phyloP scores from a whole-genome alignment of 2,888 invertebrate genomes.

The Odontocerum albicorne region DNA sequence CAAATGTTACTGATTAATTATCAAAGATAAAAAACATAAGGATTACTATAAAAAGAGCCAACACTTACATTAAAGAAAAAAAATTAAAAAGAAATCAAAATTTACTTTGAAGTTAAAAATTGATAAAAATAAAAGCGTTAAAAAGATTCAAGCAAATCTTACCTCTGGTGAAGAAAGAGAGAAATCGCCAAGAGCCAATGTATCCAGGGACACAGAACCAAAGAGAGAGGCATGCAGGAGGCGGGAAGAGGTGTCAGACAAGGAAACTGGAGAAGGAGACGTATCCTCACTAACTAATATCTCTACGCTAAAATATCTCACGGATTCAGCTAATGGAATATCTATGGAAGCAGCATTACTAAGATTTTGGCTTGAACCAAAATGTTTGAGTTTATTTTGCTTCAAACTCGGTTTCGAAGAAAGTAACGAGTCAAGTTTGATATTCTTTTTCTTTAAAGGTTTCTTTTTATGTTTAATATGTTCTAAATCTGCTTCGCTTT shows the following conservation, averaged over 20 bases:
- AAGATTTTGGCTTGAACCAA: slow-evolving; percentile 26
- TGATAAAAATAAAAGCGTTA: no score
- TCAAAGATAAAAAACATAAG: no score
- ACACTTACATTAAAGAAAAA: no score
- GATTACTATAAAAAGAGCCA: no score
- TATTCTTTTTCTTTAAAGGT: slow-evolving; percentile 13
- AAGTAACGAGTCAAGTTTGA: slow-evolving; percentile 8
- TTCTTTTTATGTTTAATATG: slow-evolving; percentile 10
- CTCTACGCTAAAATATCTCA: slow-evolving; percentile 30
- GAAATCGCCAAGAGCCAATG: slow-evolving; percentile 31
- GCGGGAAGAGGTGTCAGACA: slow-evolving; percentile 26
- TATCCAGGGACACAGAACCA: slow-evolving; percentile 30
- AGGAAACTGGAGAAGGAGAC: slow-evolving; percentile 2
- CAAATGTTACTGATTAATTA: no score
- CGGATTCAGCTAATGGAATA: slow-evolving; percentile 15
- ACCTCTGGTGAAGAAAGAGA: no score
- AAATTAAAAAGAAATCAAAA: no score
- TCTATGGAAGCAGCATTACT: slow-evolving; percentile 3
- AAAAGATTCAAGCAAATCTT: no score
- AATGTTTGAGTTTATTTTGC: slow-evolving; percentile 12
- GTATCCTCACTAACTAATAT: slow-evolving; percentile 21
- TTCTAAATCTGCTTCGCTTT: slow-evolving; percentile 28
- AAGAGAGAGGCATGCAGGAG: slow-evolving; percentile 32
- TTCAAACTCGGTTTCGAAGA: slow-evolving; percentile 4
- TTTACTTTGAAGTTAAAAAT: no score